Evolutionary conservation across 2,113 vertebrate genomes (phyloP).

Genomic region (Rhinoderma darwinii): DNA sequence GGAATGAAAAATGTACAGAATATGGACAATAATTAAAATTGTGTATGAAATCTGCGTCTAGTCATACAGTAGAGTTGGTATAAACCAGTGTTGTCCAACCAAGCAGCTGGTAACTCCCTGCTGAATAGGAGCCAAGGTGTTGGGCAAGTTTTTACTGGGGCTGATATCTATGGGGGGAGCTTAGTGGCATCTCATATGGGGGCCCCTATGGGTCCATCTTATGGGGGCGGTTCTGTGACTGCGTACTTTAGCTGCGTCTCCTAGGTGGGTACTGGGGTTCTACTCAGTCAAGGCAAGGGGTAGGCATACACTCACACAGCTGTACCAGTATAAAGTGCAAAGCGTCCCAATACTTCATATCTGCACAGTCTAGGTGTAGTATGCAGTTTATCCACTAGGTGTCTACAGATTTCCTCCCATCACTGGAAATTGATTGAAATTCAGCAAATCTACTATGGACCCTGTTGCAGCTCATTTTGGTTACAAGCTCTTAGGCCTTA

Average conservation of each 20-base stretch:
- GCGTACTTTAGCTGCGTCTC: too few relatives aligned
- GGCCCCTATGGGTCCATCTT: too few relatives aligned
- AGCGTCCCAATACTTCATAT: too few relatives aligned
- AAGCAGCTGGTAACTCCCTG: not conserved
- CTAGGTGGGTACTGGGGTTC: too few relatives aligned
- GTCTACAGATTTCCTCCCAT: not conserved
- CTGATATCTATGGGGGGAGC: not conserved
- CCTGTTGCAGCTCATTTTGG: too few relatives aligned
- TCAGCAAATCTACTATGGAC: not conserved
- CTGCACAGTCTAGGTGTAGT: not conserved
- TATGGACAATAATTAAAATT: conserved; percentile 14
- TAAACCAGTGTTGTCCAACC: not conserved
- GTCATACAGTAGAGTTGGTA: not conserved
- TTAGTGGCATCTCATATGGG: too few relatives aligned
- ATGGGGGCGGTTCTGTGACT: too few relatives aligned
- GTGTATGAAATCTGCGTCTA: not conserved
- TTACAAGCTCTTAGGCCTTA: too few relatives aligned
- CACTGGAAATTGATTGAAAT: not conserved
- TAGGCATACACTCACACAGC: too few relatives aligned
- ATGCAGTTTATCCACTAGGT: conserved; percentile 1
- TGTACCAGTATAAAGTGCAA: too few relatives aligned
- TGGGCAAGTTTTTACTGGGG: too few relatives aligned
- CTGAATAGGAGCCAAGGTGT: not conserved
- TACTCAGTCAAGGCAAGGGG: too few relatives aligned
- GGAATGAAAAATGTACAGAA: not conserved